phyloP scores from a whole-genome alignment of 1,140 invertebrate species.

The Thaumatotibia leucotreta region DNA sequence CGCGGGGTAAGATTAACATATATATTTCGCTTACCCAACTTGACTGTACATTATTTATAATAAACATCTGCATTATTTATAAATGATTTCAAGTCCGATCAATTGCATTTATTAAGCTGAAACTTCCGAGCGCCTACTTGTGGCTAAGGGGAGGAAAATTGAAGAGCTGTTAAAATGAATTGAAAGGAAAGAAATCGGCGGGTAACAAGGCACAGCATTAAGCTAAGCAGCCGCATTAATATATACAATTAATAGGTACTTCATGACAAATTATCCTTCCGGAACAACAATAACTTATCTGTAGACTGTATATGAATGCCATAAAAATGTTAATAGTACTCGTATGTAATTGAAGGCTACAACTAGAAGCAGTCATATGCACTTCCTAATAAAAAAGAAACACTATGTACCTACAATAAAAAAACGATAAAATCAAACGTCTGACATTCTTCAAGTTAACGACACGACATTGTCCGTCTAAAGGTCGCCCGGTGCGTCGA shows the following conservation, averaged over 20 bases:
- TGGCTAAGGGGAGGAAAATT: not conserved
- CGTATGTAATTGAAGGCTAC: too few relatives aligned
- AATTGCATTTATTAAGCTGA: not conserved
- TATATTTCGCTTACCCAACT: too few relatives aligned
- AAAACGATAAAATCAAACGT: not conserved
- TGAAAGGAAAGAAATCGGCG: not conserved
- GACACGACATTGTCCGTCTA: not conserved
- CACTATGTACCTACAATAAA: too few relatives aligned
- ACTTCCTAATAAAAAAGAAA: not conserved
- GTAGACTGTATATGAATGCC: too few relatives aligned
- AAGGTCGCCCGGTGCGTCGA: not conserved
- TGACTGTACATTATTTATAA: too few relatives aligned
- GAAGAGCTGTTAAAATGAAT: not conserved
- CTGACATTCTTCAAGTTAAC: not conserved
- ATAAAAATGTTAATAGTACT: too few relatives aligned
- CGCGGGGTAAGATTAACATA: too few relatives aligned
- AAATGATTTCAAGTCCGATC: not conserved
- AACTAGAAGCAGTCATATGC: not conserved
- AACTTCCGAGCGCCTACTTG: not conserved
- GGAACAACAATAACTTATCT: too few relatives aligned
- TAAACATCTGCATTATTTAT: not conserved
- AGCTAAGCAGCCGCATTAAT: too few relatives aligned
- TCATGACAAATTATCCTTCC: too few relatives aligned
- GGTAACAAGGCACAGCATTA: too few relatives aligned
- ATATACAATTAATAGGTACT: too few relatives aligned